These are phyloP conservation scores for Chiroxiphia lanceolata DNA, from an alignment of 2,797 vertebrate genomes.

Conservation along the genomic window DNA sequence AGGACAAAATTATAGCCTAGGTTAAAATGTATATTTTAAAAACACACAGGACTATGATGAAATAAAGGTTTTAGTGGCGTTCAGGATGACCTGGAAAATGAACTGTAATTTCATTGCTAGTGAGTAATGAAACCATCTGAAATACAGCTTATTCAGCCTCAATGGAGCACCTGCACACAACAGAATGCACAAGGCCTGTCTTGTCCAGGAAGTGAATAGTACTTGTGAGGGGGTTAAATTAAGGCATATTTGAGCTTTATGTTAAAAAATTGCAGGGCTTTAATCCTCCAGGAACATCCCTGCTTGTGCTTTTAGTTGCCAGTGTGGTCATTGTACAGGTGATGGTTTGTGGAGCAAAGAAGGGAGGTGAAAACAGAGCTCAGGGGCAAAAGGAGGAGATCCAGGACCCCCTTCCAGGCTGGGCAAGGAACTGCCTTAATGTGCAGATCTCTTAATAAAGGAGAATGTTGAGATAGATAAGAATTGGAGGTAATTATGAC, in stretches of 20 bases:
- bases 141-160: conserved; percentile 5
- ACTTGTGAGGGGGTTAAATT: neutral
- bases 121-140: neutral
- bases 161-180: neutral
- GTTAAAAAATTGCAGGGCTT: neutral
- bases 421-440: neutral
- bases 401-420: neutral
- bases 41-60: neutral
- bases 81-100: neutral
- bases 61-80: neutral
- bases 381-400: fast-evolving
- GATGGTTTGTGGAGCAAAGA: neutral
- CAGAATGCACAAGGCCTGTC: neutral
- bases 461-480: neutral
- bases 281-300: neutral
- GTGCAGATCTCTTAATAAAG: neutral
- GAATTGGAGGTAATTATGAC: neutral
- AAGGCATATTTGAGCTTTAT: neutral
- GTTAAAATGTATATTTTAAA: conserved; percentile 4
- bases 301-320: neutral
- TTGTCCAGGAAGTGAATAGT: neutral
- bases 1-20: conserved; percentile 25
- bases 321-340: too few relatives aligned
- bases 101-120: conserved; percentile 4
- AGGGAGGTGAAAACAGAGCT: neutral